Evolutionary conservation across 2,113 vertebrate species (phyloP), one percentile per base, ranked within the genome.

Genomic region (Tylochromis polylepis): DNA sequence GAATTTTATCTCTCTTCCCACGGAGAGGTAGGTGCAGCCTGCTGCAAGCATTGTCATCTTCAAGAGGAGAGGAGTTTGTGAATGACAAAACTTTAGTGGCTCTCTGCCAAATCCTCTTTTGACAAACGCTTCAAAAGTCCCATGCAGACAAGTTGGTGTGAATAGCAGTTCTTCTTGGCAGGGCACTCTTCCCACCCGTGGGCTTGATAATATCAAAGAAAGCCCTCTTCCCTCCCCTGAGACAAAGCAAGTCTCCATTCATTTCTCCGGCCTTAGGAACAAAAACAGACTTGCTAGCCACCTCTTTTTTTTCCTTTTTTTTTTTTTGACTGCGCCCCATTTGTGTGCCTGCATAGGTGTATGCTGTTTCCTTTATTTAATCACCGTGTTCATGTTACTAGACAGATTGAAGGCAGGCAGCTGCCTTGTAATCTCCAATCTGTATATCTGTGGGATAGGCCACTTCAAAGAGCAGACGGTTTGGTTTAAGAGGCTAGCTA

Each of bases 61-160:
- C 57, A 80, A 79, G 60, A 65, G 36, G 87, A 91, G 88, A 70
- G 27, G 85, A 92, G 84, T 89, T 93, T 91, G 90, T 93, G 95
- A 95, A 93, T 93, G 92, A 94, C 89, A 92, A 94, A 92, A 91
- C 87, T 92, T 75, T 81, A 55, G 75, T 93, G 90, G 90, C 85
- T 46, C 89, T 90, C 77, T 81, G 91, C 94, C 94, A 94, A 95
- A 94, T 89, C 93, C 91, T 83, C 82, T 91, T 92, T 93, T 94
- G 91, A 94, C 92, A 89, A 94, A 92, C 57, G 80, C 94, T 95
- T 94, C 92, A 91, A 94, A 95, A 93, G 92, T 92, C 88, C 88
- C 94, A 91, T 82, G 92, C 95, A 85, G 95, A 92, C 93, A 94
- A 85, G 81, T 84, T 84, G 91, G 93, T 94, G 92, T 95, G 95